These are phyloP conservation scores for Ischnura elegans DNA, from an alignment of 2,888 invertebrate genomes.

Conservation along the genomic window DNA sequence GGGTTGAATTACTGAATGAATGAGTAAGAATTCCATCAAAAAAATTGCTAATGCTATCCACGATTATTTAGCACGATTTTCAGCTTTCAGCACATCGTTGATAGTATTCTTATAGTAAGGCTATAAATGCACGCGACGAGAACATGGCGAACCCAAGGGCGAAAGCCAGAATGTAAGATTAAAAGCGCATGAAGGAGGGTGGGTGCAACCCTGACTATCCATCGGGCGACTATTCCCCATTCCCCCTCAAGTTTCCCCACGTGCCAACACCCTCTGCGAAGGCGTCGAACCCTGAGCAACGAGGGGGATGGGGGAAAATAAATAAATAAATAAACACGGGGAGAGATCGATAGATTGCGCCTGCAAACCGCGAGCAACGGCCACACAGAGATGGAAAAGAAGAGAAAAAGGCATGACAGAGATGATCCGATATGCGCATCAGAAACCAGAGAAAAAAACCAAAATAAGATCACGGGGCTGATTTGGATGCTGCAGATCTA, in stretches of 20 bases:
- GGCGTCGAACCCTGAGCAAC: conserved; percentile 18
- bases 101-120: too few relatives aligned
- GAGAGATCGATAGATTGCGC: not conserved
- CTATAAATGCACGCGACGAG: not conserved
- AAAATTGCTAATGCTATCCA: too few relatives aligned
- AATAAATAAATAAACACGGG: conserved; percentile 23
- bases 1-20: too few relatives aligned
- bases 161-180: not conserved
- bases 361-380: not conserved
- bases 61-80: too few relatives aligned
- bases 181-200: too few relatives aligned
- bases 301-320: not conserved
- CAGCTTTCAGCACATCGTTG: too few relatives aligned
- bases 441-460: not conserved
- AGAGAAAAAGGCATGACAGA: not conserved
- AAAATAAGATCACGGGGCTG: too few relatives aligned
- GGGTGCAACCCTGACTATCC: not conserved
- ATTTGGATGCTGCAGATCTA: too few relatives aligned
- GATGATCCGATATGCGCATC: not conserved
- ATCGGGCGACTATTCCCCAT: too few relatives aligned
- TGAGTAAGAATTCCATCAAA: too few relatives aligned
- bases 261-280: not conserved
- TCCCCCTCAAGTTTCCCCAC: not conserved
- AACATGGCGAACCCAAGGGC: not conserved
- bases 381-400: not conserved